Evolutionary conservation across 2,797 vertebrate genomes (phyloP).

Genomic region (Coregonus sp.): DNA sequence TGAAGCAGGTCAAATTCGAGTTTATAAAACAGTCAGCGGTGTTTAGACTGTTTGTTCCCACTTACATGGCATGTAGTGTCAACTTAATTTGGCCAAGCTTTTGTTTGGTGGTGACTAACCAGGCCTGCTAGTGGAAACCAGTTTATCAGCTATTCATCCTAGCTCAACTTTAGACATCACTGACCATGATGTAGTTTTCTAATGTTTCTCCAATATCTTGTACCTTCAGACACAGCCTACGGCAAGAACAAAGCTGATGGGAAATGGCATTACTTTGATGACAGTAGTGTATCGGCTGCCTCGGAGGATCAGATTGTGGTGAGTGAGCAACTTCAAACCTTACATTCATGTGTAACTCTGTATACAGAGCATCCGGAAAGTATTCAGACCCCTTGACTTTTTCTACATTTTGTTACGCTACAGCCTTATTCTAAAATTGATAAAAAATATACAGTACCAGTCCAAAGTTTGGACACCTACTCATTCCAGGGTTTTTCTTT

Average conservation of each 20-base stretch:
- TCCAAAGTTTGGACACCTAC: no score
- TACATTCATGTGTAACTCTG: not conserved
- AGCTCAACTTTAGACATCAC: not conserved
- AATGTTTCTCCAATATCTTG: not conserved
- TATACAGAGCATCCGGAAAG: no score
- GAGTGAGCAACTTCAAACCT: constrained; percentile 54
- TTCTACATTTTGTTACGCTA: no score
- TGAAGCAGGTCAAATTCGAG: not conserved
- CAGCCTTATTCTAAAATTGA: no score
- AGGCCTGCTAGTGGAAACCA: not conserved
- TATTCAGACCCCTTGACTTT: no score
- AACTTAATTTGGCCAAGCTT: not conserved
- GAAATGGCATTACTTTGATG: constrained; percentile 96
- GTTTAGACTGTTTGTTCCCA: not conserved
- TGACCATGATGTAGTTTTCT: not conserved
- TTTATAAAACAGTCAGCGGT: not conserved
- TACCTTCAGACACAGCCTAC: constrained; percentile 86
- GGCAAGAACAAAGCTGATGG: constrained; percentile 90
- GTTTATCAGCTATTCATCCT: not conserved
- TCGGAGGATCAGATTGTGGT: constrained; percentile 97
- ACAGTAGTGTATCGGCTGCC: constrained; percentile 89
- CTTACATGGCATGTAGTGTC: not conserved
- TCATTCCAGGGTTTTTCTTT: no score
- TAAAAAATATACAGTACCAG: no score
- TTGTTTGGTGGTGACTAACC: not conserved